Evolutionary conservation across 1,140 invertebrate species (phyloP), one percentile per base, ranked within the genome.

Genomic region (Drosophila punjabiensis): DNA sequence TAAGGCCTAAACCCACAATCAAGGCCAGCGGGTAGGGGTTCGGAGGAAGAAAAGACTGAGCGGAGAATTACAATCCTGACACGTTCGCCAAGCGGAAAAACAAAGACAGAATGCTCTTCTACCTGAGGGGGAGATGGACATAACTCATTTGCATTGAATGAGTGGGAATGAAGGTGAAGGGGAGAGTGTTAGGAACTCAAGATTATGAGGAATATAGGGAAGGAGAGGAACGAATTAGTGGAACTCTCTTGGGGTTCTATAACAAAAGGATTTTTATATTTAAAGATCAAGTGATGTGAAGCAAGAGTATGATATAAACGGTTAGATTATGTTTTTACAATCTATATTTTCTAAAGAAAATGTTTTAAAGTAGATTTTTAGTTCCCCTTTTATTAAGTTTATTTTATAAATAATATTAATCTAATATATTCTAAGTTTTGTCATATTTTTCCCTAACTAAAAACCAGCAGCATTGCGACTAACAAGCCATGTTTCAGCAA

Each of bases 1-100:
- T 37, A 81, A 78, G 60, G 52, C 81, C 86, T 82, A 37, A 70
- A 68, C 77, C 78, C 78, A 89, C 81, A 88, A 88, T 88, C 85
- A 84, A 84, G 68, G 43, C 70, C 43, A 65, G n/a, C 62, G 76
- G 61, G 43, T 41, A 18, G 76, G 65, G 35, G 64, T 20, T 33
- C 24, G 2, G 28, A 68, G 43, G 28, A 5, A n/a, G 65, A 24
- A 4, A 24, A 4, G 33, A 39, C 53, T 24, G 53, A 52, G 33
- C 37, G 52, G 58, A 55, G 66, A 69, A 78, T 53, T 53, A 45
- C 69, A 35, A 48, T 74, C 68, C 80, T 75, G 80, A 53, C 76
- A 79, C 76, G 76, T 79, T 71, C 60, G 39, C 48, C 53, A 20
- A 37, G 76, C 56, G 37, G 45, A 67, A 67, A 77, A 74, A 73